Base-by-base conservation (phyloP, 2,797 vertebrate genomes). In the Glossophaga mutica region DNA sequence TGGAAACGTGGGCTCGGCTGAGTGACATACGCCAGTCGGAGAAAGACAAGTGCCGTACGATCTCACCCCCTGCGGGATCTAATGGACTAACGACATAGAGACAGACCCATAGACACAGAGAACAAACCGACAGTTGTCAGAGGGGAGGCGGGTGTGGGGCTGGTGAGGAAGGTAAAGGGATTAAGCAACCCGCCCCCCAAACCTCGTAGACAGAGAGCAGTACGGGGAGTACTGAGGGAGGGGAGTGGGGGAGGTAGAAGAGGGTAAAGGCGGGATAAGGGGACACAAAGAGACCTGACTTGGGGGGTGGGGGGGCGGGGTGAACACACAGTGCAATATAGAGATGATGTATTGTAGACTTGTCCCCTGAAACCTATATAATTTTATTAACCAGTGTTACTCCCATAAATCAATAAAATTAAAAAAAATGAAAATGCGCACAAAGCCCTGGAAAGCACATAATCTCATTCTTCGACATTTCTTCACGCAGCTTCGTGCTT, bases 401-500 rank as follows among this genome's bases (percentile, higher is more conserved):
- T 65, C 14, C 62, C 12, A n/a, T 65, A 32, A 32, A n/a, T 65
- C 62, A 65, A n/a, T n/a, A 14, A n/a, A 3, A 18, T 65, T 65
- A 3, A 65, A 65, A 65, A 65, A n/a, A 16, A 65, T 21, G 19
- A n/a, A 34, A 14, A 50, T 0, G 15, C 50, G 11, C 3, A 12
- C 3, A 32, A 5, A 5, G 44, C 29, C 68, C n/a, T 0, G 16
- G n/a, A 2, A 34, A 42, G 32, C 3, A 14, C 5, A 9, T 0
- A 15, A 1, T 16, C 26, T 65, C 62, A 0, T 44, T 59, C 37
- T 12, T 5, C 29, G 52, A 62, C 18, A 7, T 46, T n/a, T 37
- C 22, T 4, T 48, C n/a, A 3, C 4, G 57, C 32, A 29, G 32
- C 12, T 65, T 65, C 44, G 81, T 6, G n/a, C 26, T 52, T 15